Evolutionary conservation across 2,797 vertebrate genomes (phyloP).

Genomic region (Alauda arvensis): DNA sequence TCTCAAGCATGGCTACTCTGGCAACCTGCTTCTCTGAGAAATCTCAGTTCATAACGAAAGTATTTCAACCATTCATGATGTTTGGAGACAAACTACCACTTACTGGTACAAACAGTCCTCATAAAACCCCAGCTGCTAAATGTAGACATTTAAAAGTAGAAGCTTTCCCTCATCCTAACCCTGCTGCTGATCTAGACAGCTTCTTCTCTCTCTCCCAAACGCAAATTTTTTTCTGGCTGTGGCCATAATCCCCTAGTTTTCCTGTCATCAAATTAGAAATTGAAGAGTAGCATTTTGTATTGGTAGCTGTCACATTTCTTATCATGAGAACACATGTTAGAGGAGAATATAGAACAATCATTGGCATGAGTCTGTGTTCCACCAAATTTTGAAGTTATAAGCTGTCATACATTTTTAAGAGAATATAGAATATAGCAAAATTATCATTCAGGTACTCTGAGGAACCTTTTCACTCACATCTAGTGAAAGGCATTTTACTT

Average conservation of each 20-base stretch:
- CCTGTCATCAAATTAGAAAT: not conserved
- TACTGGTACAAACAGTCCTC: not conserved
- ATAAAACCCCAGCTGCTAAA: not conserved
- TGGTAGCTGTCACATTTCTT: not conserved
- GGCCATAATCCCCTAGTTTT: not conserved
- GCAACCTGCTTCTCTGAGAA: not conserved
- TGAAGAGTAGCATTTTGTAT: not conserved
- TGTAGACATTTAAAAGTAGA: not conserved
- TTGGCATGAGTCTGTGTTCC: not conserved
- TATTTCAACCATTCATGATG: not conserved
- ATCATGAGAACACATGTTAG: not conserved
- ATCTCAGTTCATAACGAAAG: not conserved
- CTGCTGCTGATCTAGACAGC: not conserved
- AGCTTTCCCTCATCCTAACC: not conserved
- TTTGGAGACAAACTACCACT: not conserved
- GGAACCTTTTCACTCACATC: not conserved
- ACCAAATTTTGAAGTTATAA: not conserved
- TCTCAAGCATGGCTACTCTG: fast-evolving
- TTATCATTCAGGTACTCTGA: not conserved
- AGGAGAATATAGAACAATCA: not conserved
- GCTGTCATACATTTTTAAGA: not conserved
- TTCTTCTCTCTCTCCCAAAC: not conserved
- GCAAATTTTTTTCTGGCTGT: not conserved
- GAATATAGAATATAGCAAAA: not conserved
- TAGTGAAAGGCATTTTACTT: not conserved